A percentile compares a stretch with the other conserved stretches of the same genome.
phyloP scores from a whole-genome alignment of 2,797 vertebrate genomes.

The Myripristis murdjan region DNA sequence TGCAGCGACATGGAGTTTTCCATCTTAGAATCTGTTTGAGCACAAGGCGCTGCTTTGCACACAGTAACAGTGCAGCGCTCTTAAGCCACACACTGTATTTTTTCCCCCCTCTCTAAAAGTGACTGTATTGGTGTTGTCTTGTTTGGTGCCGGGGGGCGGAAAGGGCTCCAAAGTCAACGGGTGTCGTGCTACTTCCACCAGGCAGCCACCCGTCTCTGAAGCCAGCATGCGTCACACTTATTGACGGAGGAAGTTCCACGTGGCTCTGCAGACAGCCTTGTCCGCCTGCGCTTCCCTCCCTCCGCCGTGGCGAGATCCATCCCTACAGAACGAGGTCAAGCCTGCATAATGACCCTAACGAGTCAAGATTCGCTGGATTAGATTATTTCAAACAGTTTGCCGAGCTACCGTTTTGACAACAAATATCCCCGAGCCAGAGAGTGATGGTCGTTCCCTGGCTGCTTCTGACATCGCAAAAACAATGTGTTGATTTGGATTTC shows the following conservation, averaged over 20 bases:
- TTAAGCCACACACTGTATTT: conserved; percentile 51
- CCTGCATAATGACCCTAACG: conserved; percentile 85
- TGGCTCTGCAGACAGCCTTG: conserved; percentile 73
- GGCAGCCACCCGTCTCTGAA: conserved; percentile 79
- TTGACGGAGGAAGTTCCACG: conserved; percentile 74
- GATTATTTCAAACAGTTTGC: conserved; percentile 83
- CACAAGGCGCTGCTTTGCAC: conserved; percentile 24
- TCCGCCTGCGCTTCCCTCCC: conserved; percentile 62
- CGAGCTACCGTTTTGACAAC: conserved; percentile 80
- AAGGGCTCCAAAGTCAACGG: conserved; percentile 81
- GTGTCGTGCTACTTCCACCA: conserved; percentile 81
- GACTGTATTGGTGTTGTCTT: conserved; percentile 78
- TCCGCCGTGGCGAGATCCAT: conserved; percentile 71
- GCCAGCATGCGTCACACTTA: conserved; percentile 70
- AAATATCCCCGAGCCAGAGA: conserved; percentile 84
- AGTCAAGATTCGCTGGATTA: conserved; percentile 82
- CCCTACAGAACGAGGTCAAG: conserved; percentile 86
- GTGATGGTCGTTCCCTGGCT: conserved; percentile 82
- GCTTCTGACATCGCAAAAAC: conserved; percentile 83
- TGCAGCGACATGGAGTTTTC: conserved; percentile 9
- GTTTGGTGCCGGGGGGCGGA: conserved; percentile 63
- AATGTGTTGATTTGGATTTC: conserved; percentile 87
- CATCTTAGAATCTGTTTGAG: conserved; percentile 9
- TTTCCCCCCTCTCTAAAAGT: conserved; percentile 45
- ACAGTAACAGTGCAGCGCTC: conserved; percentile 63